Percentiles rank a stretch among this genome's conserved stretches.
These are phyloP conservation scores for Perccottus glenii DNA, from an alignment of 2,113 vertebrate species.

Conservation along the genomic window DNA sequence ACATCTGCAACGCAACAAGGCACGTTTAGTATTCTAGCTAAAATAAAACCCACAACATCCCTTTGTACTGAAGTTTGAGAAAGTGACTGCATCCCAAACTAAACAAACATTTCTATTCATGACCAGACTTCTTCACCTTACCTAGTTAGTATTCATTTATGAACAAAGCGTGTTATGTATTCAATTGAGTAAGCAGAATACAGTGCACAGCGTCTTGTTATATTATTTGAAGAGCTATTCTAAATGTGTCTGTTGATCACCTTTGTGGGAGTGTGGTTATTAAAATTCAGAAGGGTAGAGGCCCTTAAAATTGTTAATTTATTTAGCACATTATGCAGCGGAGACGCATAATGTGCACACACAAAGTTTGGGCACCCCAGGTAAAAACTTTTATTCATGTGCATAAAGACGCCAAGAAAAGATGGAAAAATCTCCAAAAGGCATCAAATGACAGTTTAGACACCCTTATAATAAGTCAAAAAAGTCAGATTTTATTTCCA, in stretches of 20 bases:
- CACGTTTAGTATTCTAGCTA: not conserved
- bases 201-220: slow-evolving; percentile 33
- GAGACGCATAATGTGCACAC: too few relatives aligned
- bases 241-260: slow-evolving; percentile 49
- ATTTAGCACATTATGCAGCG: slow-evolving; percentile 30
- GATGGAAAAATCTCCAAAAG: too few relatives aligned
- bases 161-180: slow-evolving; percentile 49
- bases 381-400: too few relatives aligned
- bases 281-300: slow-evolving; percentile 56
- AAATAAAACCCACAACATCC: not conserved
- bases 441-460: too few relatives aligned
- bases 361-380: too few relatives aligned
- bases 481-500: too few relatives aligned
- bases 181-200: slow-evolving; percentile 38
- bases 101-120: slow-evolving; percentile 39
- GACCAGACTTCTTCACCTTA: slow-evolving; percentile 19
- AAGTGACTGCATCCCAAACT: slow-evolving; percentile 16
- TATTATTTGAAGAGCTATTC: slow-evolving; percentile 60
- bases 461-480: too few relatives aligned
- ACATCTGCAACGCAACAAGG: slow-evolving; percentile 81
- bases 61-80: not conserved
- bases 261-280: slow-evolving; percentile 45
- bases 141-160: slow-evolving; percentile 53
- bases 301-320: slow-evolving; percentile 46
- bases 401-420: too few relatives aligned